Evolutionary conservation across 2,797 vertebrate species (phyloP).

Genomic region (Tiaroga cobitis): DNA sequence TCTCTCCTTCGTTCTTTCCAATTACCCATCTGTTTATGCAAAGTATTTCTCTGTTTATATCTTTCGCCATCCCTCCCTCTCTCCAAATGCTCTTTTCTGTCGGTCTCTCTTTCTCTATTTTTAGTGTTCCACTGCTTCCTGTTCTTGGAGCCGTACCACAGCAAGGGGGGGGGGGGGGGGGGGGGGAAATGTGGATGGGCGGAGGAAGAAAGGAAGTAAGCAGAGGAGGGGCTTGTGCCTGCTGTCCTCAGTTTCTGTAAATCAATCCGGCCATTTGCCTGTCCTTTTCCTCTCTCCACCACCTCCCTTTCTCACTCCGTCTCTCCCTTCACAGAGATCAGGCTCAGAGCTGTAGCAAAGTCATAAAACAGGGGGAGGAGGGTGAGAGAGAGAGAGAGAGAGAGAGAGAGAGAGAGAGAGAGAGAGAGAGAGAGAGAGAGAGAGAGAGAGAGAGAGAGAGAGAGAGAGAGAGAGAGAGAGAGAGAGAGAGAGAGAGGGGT

Average conservation of each 20-base stretch:
- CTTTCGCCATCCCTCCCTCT: slow-evolving; percentile 37
- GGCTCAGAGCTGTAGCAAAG: slow-evolving; percentile 62
- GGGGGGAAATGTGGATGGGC: slow-evolving; percentile 46
- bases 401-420: background rate
- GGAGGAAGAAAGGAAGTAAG: slow-evolving; percentile 70
- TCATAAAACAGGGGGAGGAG: slow-evolving; percentile 51
- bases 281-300: slow-evolving; percentile 50
- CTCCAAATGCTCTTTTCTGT: slow-evolving; percentile 46
- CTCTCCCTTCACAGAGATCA: slow-evolving; percentile 62
- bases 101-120: slow-evolving; percentile 79
- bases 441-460: slow-evolving; percentile 1
- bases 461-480: slow-evolving; percentile 21
- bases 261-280: slow-evolving; percentile 71
- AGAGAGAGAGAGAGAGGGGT: background rate
- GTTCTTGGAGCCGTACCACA: slow-evolving; percentile 79
- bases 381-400: slow-evolving; percentile 1
- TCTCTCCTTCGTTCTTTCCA: slow-evolving; percentile 8
- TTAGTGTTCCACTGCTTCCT: slow-evolving; percentile 81
- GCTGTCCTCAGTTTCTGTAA: slow-evolving; percentile 80
- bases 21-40: slow-evolving; percentile 46
- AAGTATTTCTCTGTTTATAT: slow-evolving; percentile 47
- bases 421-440: background rate
- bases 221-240: slow-evolving; percentile 73
- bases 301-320: slow-evolving; percentile 51
- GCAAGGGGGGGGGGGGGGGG: slow-evolving; percentile 49